Conservation (phyloP, 2,888 invertebrate species). For the Brachyptera putata region DNA sequence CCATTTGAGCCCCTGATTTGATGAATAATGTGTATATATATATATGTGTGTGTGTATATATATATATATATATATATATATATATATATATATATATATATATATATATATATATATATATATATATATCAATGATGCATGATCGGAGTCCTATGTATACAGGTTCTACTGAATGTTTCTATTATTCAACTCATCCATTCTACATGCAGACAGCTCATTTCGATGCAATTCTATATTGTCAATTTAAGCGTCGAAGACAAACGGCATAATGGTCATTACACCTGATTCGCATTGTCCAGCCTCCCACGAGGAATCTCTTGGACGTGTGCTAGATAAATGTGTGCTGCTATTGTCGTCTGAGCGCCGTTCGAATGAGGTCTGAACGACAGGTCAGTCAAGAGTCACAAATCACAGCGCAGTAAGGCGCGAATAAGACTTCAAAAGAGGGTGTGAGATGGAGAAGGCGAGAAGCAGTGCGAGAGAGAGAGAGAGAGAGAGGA, state of each 20-base stretch:
- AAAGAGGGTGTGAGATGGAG: neutral
- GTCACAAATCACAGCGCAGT: conserved; percentile 22
- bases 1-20: too few relatives aligned
- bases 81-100: too few relatives aligned
- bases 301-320: neutral
- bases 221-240: too few relatives aligned
- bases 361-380: neutral
- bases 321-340: neutral
- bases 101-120: too few relatives aligned
- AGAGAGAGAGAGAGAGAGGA: conserved; percentile 2
- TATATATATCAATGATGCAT: too few relatives aligned
- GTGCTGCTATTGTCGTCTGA: conserved; percentile 4
- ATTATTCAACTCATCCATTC: too few relatives aligned
- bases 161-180: too few relatives aligned
- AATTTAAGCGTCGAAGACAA: neutral
- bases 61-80: too few relatives aligned
- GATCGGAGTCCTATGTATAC: too few relatives aligned
- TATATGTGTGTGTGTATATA: too few relatives aligned
- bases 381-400: conserved; percentile 2
- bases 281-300: neutral
- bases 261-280: neutral
- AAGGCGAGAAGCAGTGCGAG: conserved; percentile 19
- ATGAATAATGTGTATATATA: too few relatives aligned
- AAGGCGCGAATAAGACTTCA: conserved; percentile 5
- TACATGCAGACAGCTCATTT: too few relatives aligned